phyloP scores from a whole-genome alignment of 2,888 invertebrate species.

The Pyralis farinalis region DNA sequence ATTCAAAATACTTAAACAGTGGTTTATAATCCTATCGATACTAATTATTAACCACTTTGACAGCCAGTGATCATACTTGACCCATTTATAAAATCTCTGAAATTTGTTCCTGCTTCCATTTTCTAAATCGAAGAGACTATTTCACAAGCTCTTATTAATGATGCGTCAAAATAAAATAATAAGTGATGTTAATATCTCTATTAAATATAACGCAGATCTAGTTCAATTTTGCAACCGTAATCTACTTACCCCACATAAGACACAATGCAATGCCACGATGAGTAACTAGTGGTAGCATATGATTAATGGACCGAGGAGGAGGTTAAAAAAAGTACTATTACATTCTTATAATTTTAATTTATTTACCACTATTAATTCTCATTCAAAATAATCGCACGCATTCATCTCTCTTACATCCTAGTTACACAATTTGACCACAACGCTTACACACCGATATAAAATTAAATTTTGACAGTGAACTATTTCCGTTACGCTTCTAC shows the following conservation, averaged over 20 bases:
- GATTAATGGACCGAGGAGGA: constrained; percentile 19
- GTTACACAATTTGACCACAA: constrained; percentile 38
- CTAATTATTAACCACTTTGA: too few species aligned
- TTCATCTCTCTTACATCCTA: constrained; percentile 35
- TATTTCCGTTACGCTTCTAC: constrained; percentile 44
- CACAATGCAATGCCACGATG: constrained; percentile 10
- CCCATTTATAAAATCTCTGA: too few species aligned
- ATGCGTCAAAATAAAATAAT: background rate
- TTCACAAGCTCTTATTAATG: background rate
- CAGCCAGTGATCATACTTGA: too few species aligned
- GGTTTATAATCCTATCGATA: too few species aligned
- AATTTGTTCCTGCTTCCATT: too few species aligned
- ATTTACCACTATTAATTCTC: constrained; percentile 41
- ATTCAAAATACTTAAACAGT: too few species aligned
- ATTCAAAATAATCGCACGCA: constrained; percentile 42
- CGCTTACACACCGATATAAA: constrained; percentile 34
- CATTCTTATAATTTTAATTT: constrained; percentile 62
- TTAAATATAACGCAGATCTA: constrained; percentile 22
- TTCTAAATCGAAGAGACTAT: too few species aligned
- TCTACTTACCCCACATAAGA: constrained; percentile 26
- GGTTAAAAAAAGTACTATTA: constrained; percentile 26
- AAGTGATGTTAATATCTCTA: constrained; percentile 10
- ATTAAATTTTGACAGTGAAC: constrained; percentile 59
- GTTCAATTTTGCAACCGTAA: constrained; percentile 24
- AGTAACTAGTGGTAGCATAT: constrained; percentile 8